These are phyloP conservation scores for Pangasius djambal DNA, from an alignment of 2,797 vertebrate species.

Conservation along the genomic window DNA sequence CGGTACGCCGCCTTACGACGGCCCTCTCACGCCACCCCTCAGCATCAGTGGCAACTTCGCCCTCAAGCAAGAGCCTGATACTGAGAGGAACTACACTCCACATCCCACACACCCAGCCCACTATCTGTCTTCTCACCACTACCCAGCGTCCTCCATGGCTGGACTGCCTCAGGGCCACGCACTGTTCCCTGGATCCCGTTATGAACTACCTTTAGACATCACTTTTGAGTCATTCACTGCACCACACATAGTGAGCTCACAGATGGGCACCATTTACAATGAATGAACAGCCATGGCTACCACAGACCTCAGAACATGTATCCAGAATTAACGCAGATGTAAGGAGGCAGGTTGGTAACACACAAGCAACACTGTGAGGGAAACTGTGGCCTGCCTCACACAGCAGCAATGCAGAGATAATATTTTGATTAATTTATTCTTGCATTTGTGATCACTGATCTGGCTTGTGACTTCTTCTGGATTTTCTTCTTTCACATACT, in stretches of 20 bases:
- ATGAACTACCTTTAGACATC: conserved; percentile 88
- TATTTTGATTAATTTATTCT: conserved; percentile 59
- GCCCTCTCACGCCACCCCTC: conserved; percentile 90
- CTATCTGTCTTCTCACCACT: conserved; percentile 81
- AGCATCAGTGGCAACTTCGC: conserved; percentile 94
- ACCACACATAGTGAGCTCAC: conserved; percentile 78
- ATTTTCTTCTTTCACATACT: conserved; percentile 34
- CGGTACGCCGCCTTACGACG: conserved; percentile 89
- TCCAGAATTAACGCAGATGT: conserved; percentile 25
- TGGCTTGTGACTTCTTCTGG: conserved; percentile 41
- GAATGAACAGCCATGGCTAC: conserved; percentile 73
- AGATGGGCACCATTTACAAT: conserved; percentile 83
- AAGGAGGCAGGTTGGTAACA: conserved; percentile 11
- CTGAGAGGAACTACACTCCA: conserved; percentile 82
- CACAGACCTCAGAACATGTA: conserved; percentile 19
- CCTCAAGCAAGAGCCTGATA: conserved; percentile 90
- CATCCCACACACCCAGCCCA: conserved; percentile 73
- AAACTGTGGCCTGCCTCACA: conserved; percentile 12
- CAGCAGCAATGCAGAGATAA: conserved; percentile 38
- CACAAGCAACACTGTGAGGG: conserved; percentile 19
- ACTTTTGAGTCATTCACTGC: conserved; percentile 84
- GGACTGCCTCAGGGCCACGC: conserved; percentile 80
- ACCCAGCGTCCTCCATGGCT: conserved; percentile 64
- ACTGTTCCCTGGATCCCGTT: conserved; percentile 83
- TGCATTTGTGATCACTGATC: conserved; percentile 47